phyloP scores from a whole-genome alignment of 2,888 invertebrate species.

The Anagyrus pseudococci region DNA sequence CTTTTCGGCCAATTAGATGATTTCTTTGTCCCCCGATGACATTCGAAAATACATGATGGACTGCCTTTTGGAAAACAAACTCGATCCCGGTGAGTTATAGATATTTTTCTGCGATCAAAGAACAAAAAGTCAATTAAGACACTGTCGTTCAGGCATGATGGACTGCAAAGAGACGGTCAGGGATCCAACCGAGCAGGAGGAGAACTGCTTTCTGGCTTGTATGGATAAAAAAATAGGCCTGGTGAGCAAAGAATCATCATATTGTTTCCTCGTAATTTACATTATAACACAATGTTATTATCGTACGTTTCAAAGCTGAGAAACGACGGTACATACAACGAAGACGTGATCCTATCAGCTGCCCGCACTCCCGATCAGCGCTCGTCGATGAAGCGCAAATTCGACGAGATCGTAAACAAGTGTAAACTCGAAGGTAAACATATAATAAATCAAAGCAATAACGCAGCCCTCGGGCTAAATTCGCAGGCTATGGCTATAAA shows the following conservation, averaged over 20 bases:
- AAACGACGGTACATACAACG: slow-evolving; percentile 8
- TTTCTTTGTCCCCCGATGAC: background rate
- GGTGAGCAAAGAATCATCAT: background rate
- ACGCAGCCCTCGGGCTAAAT: background rate
- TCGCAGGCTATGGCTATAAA: too few species aligned
- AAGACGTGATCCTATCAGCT: background rate
- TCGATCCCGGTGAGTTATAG: background rate
- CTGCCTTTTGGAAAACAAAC: background rate
- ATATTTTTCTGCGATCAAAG: too few species aligned
- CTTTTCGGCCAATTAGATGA: background rate
- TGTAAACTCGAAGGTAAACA: background rate
- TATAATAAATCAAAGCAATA: background rate
- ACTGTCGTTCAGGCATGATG: background rate
- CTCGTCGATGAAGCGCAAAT: background rate
- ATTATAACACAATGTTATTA: background rate
- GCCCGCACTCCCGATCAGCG: background rate
- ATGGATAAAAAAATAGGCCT: slow-evolving; percentile 14
- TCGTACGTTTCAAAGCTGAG: slow-evolving; percentile 5
- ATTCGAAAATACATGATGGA: background rate
- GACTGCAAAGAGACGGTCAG: background rate
- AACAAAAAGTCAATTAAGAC: too few species aligned
- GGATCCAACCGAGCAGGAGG: background rate
- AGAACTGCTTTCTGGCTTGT: slow-evolving; percentile 12
- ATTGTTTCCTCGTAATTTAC: background rate
- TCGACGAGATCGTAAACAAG: background rate